These are phyloP conservation scores for Salvelinus sp. DNA, from an alignment of 2,113 vertebrate genomes.

Conservation along the genomic window DNA sequence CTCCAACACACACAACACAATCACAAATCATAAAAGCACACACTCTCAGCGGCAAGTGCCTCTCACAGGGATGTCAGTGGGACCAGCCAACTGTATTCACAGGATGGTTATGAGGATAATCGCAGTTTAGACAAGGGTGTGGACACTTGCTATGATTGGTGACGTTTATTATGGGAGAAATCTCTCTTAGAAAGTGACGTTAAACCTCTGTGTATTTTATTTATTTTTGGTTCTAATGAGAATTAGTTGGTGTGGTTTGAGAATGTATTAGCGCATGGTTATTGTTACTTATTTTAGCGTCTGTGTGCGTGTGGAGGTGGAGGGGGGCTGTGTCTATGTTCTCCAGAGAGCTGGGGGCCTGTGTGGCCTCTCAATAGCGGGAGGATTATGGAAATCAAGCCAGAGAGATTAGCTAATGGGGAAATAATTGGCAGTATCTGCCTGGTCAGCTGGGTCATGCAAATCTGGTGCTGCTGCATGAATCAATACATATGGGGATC, in stretches of 20 bases:
- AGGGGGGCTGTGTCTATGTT: slow-evolving; percentile 12
- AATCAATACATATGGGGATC: slow-evolving; percentile 48
- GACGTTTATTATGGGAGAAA: no score
- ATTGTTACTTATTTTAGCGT: no score
- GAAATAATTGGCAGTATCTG: slow-evolving; percentile 71
- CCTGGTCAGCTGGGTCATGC: slow-evolving; percentile 63
- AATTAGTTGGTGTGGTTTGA: no score
- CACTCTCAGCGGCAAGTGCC: background rate
- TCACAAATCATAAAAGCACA: background rate
- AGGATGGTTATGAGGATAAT: no score
- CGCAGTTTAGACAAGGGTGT: no score
- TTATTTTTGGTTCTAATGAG: no score
- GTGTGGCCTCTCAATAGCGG: slow-evolving; percentile 70
- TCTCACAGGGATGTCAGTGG: background rate
- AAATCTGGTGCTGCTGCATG: slow-evolving; percentile 55
- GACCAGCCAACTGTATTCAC: no score
- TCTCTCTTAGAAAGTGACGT: no score
- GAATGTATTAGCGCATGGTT: no score
- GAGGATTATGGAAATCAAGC: slow-evolving; percentile 77
- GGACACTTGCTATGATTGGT: no score
- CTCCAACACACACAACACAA: slow-evolving; percentile 7
- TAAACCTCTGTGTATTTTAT: no score
- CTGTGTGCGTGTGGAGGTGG: background rate
- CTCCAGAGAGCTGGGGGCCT: slow-evolving; percentile 47
- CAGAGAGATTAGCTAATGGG: slow-evolving; percentile 79